A percentile compares a stretch with the other conserved stretches of the same genome.
Conservation (phyloP, 2,113 vertebrate species). For the Solenodon paradoxus region DNA sequence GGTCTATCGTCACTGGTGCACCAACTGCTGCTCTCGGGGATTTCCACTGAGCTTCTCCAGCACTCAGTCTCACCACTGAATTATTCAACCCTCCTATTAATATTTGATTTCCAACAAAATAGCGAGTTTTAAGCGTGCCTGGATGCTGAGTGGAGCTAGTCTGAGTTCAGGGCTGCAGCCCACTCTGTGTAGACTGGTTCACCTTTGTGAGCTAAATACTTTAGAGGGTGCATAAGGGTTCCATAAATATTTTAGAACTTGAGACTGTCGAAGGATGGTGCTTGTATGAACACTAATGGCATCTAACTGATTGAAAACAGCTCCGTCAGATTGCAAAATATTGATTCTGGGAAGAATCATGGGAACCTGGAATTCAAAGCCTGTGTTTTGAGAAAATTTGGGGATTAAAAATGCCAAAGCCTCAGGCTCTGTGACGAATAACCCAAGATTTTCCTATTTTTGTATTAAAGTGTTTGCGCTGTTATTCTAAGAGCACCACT, state of each 20-base stretch:
- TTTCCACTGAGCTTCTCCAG: neutral
- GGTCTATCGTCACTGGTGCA: neutral
- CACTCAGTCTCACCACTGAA: neutral
- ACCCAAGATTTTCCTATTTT: too few relatives aligned
- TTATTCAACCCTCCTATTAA: constrained; percentile 54
- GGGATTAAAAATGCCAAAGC: neutral
- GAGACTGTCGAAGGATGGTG: neutral
- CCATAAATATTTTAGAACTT: neutral
- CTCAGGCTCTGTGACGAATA: neutral
- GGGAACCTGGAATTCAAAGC: neutral
- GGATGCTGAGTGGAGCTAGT: neutral
- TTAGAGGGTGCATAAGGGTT: neutral
- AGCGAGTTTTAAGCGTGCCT: neutral
- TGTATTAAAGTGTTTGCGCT: too few relatives aligned
- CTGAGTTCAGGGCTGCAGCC: neutral
- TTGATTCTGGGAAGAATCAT: neutral
- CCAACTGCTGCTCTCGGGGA: neutral
- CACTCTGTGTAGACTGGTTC: neutral
- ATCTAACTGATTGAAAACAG: neutral
- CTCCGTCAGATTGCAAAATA: neutral
- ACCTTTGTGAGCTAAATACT: constrained; percentile 3
- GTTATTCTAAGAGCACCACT: too few relatives aligned
- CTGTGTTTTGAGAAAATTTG: neutral
- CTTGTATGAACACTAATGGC: neutral
- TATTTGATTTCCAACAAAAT: constrained; percentile 60